phyloP scores from a whole-genome alignment of 1,140 invertebrate genomes.

The Orussus abietinus region DNA sequence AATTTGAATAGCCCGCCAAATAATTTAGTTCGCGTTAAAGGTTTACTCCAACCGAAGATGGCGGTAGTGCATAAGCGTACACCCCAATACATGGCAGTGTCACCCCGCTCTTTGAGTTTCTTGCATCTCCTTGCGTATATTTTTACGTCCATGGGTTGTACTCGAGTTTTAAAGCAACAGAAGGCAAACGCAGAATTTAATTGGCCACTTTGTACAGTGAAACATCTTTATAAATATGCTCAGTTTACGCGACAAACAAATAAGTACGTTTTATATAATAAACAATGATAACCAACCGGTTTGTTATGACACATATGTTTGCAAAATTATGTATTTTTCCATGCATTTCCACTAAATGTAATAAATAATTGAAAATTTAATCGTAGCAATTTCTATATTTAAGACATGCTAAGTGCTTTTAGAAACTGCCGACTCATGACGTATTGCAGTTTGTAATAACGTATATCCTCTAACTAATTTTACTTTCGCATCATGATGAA shows the following conservation, averaged over 20 bases:
- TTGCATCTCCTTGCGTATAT: too few species aligned
- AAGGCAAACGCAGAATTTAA: too few species aligned
- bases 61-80: too few species aligned
- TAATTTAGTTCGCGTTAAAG: too few species aligned
- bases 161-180: too few species aligned
- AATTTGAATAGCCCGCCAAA: too few species aligned
- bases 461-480: conserved; percentile 5
- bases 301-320: conserved; percentile 7
- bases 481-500: neutral
- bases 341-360: conserved; percentile 6
- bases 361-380: conserved; percentile 11
- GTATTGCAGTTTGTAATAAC: neutral
- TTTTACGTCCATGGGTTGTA: too few species aligned
- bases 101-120: too few species aligned
- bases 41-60: too few species aligned
- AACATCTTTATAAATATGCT: conserved; percentile 54
- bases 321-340: conserved; percentile 12
- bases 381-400: neutral
- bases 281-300: conserved; percentile 3
- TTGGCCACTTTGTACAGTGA: too few species aligned
- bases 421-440: neutral
- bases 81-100: too few species aligned
- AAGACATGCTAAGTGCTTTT: conserved; percentile 2
- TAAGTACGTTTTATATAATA: conserved; percentile 56
- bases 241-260: conserved; percentile 68